A percentile compares a stretch with the other conserved stretches of the same genome.
phyloP scores from a whole-genome alignment of 2,888 invertebrate species.

The Eilema sororculum region DNA sequence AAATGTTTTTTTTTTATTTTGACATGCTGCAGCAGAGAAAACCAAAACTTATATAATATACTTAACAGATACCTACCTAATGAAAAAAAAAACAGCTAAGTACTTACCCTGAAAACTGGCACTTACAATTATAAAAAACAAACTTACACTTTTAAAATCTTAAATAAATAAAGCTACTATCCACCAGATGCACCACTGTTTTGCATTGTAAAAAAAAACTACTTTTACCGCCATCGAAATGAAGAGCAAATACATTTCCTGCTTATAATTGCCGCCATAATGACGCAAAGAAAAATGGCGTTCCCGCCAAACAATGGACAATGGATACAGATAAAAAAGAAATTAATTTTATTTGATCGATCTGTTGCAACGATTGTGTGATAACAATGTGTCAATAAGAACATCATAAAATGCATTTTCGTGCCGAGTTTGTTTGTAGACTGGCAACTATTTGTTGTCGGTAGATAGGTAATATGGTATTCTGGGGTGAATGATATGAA shows the following conservation, averaged over 20 bases:
- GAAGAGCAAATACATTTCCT: slow-evolving; percentile 51
- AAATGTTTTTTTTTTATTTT: too few relatives aligned
- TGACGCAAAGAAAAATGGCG: slow-evolving; percentile 47
- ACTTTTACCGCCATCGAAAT: slow-evolving; percentile 49
- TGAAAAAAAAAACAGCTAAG: too few relatives aligned
- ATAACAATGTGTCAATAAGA: slow-evolving; percentile 48
- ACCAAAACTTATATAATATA: too few relatives aligned
- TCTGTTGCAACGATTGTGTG: slow-evolving; percentile 41
- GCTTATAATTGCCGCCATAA: slow-evolving; percentile 47
- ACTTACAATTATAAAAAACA: background rate
- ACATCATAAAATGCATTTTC: slow-evolving; percentile 28
- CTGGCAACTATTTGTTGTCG: background rate
- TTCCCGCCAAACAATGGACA: slow-evolving; percentile 59
- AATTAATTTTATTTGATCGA: slow-evolving; percentile 52
- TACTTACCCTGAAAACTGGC: background rate
- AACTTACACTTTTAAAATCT: background rate
- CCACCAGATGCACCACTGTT: background rate
- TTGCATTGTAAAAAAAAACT: background rate
- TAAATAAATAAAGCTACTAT: background rate
- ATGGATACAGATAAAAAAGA: slow-evolving; percentile 48
- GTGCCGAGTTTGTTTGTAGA: slow-evolving; percentile 1
- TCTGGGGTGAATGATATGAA: too few relatives aligned
- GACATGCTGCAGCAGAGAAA: too few relatives aligned
- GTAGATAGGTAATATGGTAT: too few relatives aligned
- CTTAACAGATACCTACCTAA: too few relatives aligned